Evolutionary conservation across 2,888 invertebrate species (phyloP).

Genomic region (Mythimna vitellina): DNA sequence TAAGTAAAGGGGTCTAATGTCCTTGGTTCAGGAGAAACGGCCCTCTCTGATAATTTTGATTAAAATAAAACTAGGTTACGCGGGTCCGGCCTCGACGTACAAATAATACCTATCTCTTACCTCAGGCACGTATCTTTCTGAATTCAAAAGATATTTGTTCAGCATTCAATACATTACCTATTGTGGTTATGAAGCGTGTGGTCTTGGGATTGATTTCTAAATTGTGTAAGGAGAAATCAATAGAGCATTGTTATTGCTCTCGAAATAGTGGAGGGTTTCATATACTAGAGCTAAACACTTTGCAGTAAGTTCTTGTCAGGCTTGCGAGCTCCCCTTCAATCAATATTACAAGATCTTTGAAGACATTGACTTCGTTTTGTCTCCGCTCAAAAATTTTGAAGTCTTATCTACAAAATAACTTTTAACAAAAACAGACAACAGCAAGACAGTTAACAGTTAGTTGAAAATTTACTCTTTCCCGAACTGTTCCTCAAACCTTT

Average conservation of each 20-base stretch:
- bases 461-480: too few species aligned
- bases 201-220: slow-evolving; percentile 30
- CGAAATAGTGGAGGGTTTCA: background rate
- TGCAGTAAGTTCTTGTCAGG: too few species aligned
- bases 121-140: slow-evolving; percentile 25
- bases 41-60: slow-evolving; percentile 4
- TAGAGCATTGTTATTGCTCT: slow-evolving; percentile 1
- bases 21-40: slow-evolving; percentile 13
- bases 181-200: slow-evolving; percentile 40
- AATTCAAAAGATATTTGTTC: slow-evolving; percentile 7
- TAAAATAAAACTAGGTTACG: slow-evolving; percentile 24
- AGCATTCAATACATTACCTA: slow-evolving; percentile 10
- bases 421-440: too few species aligned
- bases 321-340: too few species aligned
- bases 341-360: too few species aligned
- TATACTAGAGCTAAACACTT: background rate
- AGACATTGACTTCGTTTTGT: too few species aligned
- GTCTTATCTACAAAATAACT: too few species aligned
- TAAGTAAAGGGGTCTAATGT: too few species aligned
- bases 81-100: background rate
- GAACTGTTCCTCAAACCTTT: too few species aligned
- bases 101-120: background rate
- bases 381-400: too few species aligned
- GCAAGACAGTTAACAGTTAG: too few species aligned
- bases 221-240: slow-evolving; percentile 40